A percentile compares a stretch with the other conserved stretches of the same genome.
Evolutionary conservation across 92 coral and sea anemone genomes (phyloP).

Genomic region (Parazoanthus swiftii): DNA sequence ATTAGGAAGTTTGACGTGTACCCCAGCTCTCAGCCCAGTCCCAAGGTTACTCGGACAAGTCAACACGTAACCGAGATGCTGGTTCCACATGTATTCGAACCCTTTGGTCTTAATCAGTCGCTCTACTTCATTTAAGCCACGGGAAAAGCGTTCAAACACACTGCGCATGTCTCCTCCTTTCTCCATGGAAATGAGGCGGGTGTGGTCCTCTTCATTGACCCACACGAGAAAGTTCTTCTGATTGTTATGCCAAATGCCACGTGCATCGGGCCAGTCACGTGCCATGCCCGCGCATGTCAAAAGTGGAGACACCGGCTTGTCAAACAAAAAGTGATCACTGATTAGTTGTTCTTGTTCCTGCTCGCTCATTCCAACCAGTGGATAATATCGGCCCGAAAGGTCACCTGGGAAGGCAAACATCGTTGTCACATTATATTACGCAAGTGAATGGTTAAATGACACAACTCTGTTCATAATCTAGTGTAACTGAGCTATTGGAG

Average conservation of each 20-base stretch:
- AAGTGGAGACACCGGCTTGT: constrained; percentile 99
- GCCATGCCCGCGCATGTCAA: constrained; percentile 99
- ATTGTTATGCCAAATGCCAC: constrained; percentile 96
- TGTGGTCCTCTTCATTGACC: constrained; percentile 98
- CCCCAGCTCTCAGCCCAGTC: constrained; percentile 98
- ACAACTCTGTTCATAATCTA: no score
- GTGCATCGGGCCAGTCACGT: constrained; percentile 99
- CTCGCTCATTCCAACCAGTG: constrained; percentile 89
- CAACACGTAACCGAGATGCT: constrained; percentile 89
- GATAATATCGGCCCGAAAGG: constrained; percentile 92
- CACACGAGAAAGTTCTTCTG: constrained; percentile 95
- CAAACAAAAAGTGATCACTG: constrained; percentile 95
- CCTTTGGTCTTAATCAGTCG: constrained; percentile 89
- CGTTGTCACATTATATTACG: background rate
- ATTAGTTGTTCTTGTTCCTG: constrained; percentile 92
- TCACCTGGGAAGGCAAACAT: constrained; percentile 64
- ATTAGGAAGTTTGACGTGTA: constrained; percentile 94
- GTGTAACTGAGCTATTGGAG: background rate
- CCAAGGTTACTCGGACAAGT: constrained; percentile 99
- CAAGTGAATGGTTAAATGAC: background rate
- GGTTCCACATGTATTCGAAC: constrained; percentile 97
- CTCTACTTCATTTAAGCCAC: constrained; percentile 91
- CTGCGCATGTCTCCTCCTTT: constrained; percentile 94
- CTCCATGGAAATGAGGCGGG: constrained; percentile 96
- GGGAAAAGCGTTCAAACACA: constrained; percentile 93